These are phyloP conservation scores for Streptopelia turtur DNA, from an alignment of 2,797 vertebrate genomes.

Conservation along the genomic window DNA sequence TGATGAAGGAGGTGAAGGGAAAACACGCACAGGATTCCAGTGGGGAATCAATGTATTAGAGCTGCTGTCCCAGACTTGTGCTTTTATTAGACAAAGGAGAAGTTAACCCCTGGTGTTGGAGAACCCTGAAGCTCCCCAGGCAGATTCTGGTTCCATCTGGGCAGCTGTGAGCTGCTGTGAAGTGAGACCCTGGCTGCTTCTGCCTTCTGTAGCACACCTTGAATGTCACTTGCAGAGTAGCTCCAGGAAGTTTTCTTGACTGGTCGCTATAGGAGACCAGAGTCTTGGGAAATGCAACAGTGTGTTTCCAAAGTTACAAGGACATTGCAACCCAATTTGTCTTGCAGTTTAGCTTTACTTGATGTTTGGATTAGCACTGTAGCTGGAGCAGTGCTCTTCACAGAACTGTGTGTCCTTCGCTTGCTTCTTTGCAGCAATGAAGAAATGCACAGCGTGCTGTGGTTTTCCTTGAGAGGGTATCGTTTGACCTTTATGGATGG, in stretches of 20 bases:
- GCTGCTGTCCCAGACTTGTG: not conserved
- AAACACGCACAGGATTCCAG: not conserved
- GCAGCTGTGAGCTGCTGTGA: not conserved
- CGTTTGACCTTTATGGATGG: not conserved
- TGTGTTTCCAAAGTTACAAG: not conserved
- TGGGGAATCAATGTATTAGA: not conserved
- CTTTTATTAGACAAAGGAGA: not conserved
- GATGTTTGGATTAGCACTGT: not conserved
- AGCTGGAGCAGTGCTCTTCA: accelerated
- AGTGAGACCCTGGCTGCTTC: not conserved
- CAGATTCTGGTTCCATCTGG: not conserved
- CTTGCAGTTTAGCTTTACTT: not conserved
- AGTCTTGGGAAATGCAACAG: not conserved
- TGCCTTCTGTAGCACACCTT: not conserved
- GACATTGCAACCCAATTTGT: not conserved
- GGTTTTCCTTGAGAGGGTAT: not conserved
- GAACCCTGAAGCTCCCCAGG: accelerated
- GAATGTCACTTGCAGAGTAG: not conserved
- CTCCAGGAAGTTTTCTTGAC: not conserved
- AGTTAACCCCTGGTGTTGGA: not conserved
- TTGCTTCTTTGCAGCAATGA: not conserved
- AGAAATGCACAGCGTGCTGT: not conserved
- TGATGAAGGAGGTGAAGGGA: not conserved
- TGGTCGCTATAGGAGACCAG: not conserved
- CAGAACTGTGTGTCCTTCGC: not conserved